Base-by-base conservation (phyloP, 2,113 vertebrate genomes). In the Gymnocephalus cernua region DNA sequence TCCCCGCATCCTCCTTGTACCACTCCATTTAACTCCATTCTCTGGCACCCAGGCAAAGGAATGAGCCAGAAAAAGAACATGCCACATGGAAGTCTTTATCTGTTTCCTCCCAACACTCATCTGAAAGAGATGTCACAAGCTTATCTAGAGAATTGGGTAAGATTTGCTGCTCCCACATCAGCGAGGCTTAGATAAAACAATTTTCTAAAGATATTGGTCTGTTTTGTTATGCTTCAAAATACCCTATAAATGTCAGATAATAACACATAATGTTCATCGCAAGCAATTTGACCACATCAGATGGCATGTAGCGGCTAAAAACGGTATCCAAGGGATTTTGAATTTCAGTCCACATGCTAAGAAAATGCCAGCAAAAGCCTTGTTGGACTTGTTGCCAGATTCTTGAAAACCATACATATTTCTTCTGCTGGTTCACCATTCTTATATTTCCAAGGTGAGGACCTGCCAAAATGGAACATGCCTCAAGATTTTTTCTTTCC, bases 51-150 rank as follows among this genome's bases (percentile, higher is more conserved):
- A 18, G 73, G 72, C 57, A 48, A 68, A 74, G n/a, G 72, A 82
- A 74, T 53, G 67, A 87, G 85, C 82, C 82, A 80, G 63, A 90
- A 88, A 82, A 77, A 51, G 59, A 82, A 84, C 79, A 86, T 84
- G 83, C 78, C 84, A 88, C 83, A 88, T 88, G 82, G 85, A 91
- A 91, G 82, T 67, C 75, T 87, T 90, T 61, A 89, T 92, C 77
- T 81, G 59, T 83, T 87, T 89, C 72, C 74, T 84, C 75, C 76
- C 77, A 78, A 76, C 68, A 67, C 74, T 87, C 74, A 84, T 85
- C 86, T 62, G 53, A 86, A 61, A 83, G 74, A 77, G 65, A 89
- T 88, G 89, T 87, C 80, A 79, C 73, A 81, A 79, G 51, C 74
- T 78, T 78, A 64, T 85, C 74, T 81, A 85, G 67, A 84, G 71